Evolutionary conservation across 2,888 invertebrate genomes (phyloP), one percentile per base, ranked within the genome.

Genomic region (Nebria brevicollis): DNA sequence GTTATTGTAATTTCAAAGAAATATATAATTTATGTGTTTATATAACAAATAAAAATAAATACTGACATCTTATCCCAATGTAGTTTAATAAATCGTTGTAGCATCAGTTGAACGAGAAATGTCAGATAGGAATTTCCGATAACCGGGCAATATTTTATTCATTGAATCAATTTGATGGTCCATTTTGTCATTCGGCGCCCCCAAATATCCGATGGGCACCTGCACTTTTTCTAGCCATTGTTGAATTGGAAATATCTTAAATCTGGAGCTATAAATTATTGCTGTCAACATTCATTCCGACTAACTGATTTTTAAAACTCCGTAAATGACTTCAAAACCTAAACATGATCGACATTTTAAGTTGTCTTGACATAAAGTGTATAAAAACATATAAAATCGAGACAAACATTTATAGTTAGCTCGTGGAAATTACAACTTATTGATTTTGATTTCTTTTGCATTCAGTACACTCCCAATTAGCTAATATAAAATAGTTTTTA

Each of bases 81-180:
- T 13, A 54, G 54, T 54, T 13, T 54, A 54, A 54, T 54, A 54
- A 11, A 54, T 54, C 54, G 8, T 54, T 54, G 54, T 54, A 54
- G 13, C 54, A 11, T 54, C 8, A 54, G 13, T 8, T 54, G 11
- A 13, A 54, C 54, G 54, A 11, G 54, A 54, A 54, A 54, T 54
- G 54, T 13, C 54, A 54, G 54, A 54, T 54, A 54, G 4, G 54
- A 54, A 54, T 54, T 54, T 54, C 54, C 54, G 54, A 54, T 54
- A 54, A 54, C 54, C 54, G 54, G 54, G 54, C 54, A 54, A 54
- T 54, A 54, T 54, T 54, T 54, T 54, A 54, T 54, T 54, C 54
- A 54, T 54, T 7, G 54, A 54, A 54, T 54, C 54, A 54, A 54
- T 54, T 54, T 54, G 54, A 54, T 54, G 54, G 54, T 54, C 54